A percentile compares a stretch with the other conserved stretches of the same genome.
These are phyloP conservation scores for Marasmarcha lunaedactyla DNA, from an alignment of 2,888 invertebrate genomes.

Conservation along the genomic window DNA sequence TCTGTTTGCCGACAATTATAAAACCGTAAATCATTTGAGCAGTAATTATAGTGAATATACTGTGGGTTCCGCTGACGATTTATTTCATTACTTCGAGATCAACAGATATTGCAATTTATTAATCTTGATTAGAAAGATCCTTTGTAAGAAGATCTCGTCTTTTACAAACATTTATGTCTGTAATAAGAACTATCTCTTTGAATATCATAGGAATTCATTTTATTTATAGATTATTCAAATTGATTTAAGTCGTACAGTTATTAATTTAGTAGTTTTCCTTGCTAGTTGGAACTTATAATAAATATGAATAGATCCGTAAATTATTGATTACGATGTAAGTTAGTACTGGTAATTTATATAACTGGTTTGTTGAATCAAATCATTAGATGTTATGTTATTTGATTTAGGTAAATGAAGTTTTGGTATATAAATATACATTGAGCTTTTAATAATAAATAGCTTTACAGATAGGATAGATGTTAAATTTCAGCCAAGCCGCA, in stretches of 20 bases:
- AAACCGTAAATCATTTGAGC: slow-evolving; percentile 45
- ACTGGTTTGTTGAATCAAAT: too few relatives aligned
- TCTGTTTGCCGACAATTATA: slow-evolving; percentile 27
- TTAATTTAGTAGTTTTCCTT: background rate
- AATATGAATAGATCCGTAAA: too few relatives aligned
- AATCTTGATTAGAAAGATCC: slow-evolving; percentile 33
- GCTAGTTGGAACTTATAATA: too few relatives aligned
- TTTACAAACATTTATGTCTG: background rate
- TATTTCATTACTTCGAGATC: slow-evolving; percentile 55
- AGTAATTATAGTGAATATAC: slow-evolving; percentile 42
- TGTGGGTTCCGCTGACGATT: slow-evolving; percentile 29
- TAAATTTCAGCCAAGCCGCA: too few relatives aligned
- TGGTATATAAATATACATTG: too few relatives aligned
- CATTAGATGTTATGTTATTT: too few relatives aligned
- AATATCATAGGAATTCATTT: slow-evolving; percentile 8
- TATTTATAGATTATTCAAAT: slow-evolving; percentile 1
- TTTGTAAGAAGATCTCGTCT: background rate
- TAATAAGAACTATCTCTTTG: slow-evolving; percentile 5
- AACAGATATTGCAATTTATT: slow-evolving; percentile 45
- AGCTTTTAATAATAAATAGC: too few relatives aligned
- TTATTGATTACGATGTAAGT: too few relatives aligned
- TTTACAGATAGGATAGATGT: too few relatives aligned
- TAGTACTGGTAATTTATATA: too few relatives aligned
- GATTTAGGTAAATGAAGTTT: too few relatives aligned
- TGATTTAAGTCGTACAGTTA: slow-evolving; percentile 3